Conservation (phyloP, 2,113 vertebrate genomes). For the Osmerus eperlanus region DNA sequence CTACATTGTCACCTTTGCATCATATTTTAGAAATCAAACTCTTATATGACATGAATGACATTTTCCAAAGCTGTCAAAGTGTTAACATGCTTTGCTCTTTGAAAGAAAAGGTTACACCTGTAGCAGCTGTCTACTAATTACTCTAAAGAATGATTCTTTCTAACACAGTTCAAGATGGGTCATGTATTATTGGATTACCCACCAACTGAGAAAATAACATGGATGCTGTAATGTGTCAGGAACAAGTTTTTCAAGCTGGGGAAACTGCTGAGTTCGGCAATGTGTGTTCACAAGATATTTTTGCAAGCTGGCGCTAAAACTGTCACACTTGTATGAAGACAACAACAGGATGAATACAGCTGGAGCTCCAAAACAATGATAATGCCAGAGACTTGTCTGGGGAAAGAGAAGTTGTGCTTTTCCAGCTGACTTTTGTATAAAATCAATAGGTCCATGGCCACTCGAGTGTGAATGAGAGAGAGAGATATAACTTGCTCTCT, state of each 20-base stretch:
- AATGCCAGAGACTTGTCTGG: conserved; percentile 39
- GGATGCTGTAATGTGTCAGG: neutral
- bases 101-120: no score
- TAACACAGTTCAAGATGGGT: no score
- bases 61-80: no score
- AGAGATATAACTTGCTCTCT: conserved; percentile 50
- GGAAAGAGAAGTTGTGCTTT: conserved; percentile 29
- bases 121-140: no score
- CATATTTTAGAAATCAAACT: no score
- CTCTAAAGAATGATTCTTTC: no score
- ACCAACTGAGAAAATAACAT: neutral
- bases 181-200: neutral
- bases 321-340: conserved; percentile 55
- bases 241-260: conserved; percentile 14
- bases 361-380: conserved; percentile 44
- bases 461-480: conserved; percentile 52
- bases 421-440: conserved; percentile 46
- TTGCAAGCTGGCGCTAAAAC: conserved; percentile 37
- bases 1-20: no score
- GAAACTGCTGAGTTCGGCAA: conserved; percentile 30
- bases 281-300: conserved; percentile 14
- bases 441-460: conserved; percentile 68
- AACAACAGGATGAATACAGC: conserved; percentile 38
- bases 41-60: no score
- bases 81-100: no score